These are phyloP conservation scores for Barbus barbus DNA, from an alignment of 2,113 vertebrate species.

Conservation along the genomic window DNA sequence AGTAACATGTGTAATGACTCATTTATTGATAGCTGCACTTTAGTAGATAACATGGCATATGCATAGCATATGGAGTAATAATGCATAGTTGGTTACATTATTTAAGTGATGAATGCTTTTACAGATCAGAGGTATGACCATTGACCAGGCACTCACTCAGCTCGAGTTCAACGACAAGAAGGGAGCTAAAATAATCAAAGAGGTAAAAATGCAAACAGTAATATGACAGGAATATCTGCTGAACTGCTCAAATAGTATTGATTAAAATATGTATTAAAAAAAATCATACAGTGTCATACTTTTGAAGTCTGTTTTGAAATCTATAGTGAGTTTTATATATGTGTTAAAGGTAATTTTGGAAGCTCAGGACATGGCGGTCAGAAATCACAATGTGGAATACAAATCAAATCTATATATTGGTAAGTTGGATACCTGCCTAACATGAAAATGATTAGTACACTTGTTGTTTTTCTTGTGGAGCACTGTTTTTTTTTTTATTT, in stretches of 20 bases:
- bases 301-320: neutral
- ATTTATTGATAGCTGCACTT: neutral
- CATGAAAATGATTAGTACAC: neutral
- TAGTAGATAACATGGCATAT: neutral
- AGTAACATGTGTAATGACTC: constrained; percentile 52
- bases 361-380: constrained; percentile 96
- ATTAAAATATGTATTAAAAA: neutral
- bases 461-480: neutral
- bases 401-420: constrained; percentile 93
- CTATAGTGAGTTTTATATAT: neutral
- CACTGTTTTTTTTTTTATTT: neutral
- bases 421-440: constrained; percentile 66
- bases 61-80: neutral
- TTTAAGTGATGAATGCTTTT: neutral
- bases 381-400: constrained; percentile 90
- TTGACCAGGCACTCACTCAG: constrained; percentile 91
- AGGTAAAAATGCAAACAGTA: constrained; percentile 73
- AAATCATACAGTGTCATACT: neutral
- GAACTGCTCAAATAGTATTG: neutral
- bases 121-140: constrained; percentile 90
- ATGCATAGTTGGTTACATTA: neutral
- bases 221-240: neutral
- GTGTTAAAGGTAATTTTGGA: constrained; percentile 85
- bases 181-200: constrained; percentile 89
- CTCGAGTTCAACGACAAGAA: constrained; percentile 96